Evolutionary conservation across 2,888 invertebrate species (phyloP), one percentile per base, ranked within the genome.

Genomic region (Lasioglossum leucozonium): DNA sequence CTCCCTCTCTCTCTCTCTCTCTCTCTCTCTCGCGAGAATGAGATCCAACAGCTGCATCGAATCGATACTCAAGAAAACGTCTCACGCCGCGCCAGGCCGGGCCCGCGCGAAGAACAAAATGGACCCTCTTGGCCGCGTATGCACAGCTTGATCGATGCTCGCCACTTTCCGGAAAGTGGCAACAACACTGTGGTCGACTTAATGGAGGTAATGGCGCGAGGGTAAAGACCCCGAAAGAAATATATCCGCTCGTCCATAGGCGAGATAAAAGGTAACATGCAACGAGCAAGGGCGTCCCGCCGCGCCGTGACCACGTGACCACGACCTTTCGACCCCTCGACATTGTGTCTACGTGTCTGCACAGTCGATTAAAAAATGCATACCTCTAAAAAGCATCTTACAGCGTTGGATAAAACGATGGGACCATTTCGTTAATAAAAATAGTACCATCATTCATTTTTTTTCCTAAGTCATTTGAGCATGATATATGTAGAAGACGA

Each of bases 141-240:
- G 65, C 77, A 69, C 47, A 34, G 67, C 26, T 81, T 89, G 89
- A 89, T 89, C 74, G 81, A 89, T 89, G 88, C 69, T 76, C 77
- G 75, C 72, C 82, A 79, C 62, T 71, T 74, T 47, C 74, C 71
- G n/a, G 26, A 34, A 30, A 80, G 74, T 81, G 80, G 80, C 75
- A 89, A 82, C 86, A 82, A 81, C 81, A 80, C 72, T 81, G 74
- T 73, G 81, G 80, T 69, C 71, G 77, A 67, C 67, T 72, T 89
- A 86, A 89, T 89, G 86, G 84, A 81, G 67, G 82, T 89, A 87
- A 89, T 86, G 78, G 88, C 40, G 80, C 72, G 47, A 81, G 80
- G 79, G 78, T 75, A 73, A 81, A 78, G 69, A 65, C 73, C 58
- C 47, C 72, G 67, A 72, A 84, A 88, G 88, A 89, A 87, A 88